Base-by-base conservation (phyloP, 1,140 invertebrate species). In the Trialeurodes vaporariorum region DNA sequence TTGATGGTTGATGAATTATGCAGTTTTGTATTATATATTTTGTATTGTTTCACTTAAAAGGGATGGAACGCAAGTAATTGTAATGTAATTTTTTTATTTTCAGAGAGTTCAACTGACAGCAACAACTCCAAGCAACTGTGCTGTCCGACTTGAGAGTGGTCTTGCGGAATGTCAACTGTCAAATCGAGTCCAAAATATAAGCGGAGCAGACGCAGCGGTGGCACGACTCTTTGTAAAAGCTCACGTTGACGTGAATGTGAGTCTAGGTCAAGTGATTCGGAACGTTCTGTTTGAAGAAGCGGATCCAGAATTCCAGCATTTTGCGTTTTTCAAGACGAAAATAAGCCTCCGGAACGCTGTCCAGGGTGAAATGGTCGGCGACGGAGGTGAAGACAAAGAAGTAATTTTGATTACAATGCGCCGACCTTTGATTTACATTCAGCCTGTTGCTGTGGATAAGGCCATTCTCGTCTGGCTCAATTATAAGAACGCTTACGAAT, bases 401-500 rank as follows among this genome's bases (percentile, higher is more conserved):
- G 91, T 97, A 5, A 89, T 98, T 12, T 80, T 98, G 17, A 94
- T 98, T 61, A 94, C 90, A 0, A 78, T 98, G 0, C 93, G 91
- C 73, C 80, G 94, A 64, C 96, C 96, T 0, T 81, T 98, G 62
- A 88, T 98, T 66, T 97, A 96, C 77, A 88, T 97, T 49, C 95
- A 98, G 79, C 96, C 96, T 0, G 85, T 94, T 72, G 94, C 96
- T 2, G 90, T 98, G 58, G 96, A 98, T 77, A 92, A 93, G 77
- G 95, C 95, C 26, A 96, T 98, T 69, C 83, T 98, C 0, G 94
- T 98, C 11, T 98, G 95, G 95, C 80, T 98, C 60, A 98, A 98
- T 79, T 98, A 98, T 76, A 97, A 97, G 79, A 98, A 97, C 79
- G 95, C 96, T 0, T 98, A 98, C 75, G 95, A 98, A 76, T 98